Evolutionary conservation across 1,140 invertebrate genomes (phyloP), one percentile per base, ranked within the genome.

Genomic region (Macrobrachium nipponense): DNA sequence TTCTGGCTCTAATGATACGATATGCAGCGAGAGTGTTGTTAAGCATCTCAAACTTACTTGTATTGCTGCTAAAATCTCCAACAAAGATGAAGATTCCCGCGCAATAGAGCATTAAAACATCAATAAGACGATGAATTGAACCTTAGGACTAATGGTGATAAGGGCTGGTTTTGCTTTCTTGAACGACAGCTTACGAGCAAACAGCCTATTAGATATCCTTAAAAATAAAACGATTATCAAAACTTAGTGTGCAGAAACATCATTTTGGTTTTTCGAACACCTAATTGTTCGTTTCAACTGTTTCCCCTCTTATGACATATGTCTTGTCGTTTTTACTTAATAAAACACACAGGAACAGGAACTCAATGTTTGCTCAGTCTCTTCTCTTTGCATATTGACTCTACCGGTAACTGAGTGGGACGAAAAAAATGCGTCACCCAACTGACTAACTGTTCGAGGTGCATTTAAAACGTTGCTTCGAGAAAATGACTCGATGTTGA

Each of bases 41-140:
- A 85, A 85, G 83, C 83, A 85, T 85, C 83, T 85, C 76, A 85
- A 80, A 85, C 83, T 85, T 77, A 85, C 83, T 85, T 85, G 83
- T 85, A 85, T 85, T 85, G 76, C 83, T 76, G 83, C 83, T 85
- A 79, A 85, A 85, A 85, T 85, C 83, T 85, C 79, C 76, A 61
- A 85, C 77, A 85, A 64, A 85, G 83, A 78, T 85, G 75, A 43
- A 85, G 76, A 79, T 79, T 85, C 79, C 79, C 76, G 83, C 64
- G 83, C 83, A 79, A 79, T 80, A 85, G 79, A 61, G 76, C 59
- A 72, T 79, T 85, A 79, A 85, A 85, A 80, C 14, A 12, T 18
- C 83, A 44, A 15, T 27, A 12, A n/a, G 15, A 15, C 36, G n/a
- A 43, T 61, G 77, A 15, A 80, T 68, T 23, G 43, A 61, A 36